Evolutionary conservation across 2,113 vertebrate genomes (phyloP).

Genomic region (Ceyx melanurus): DNA sequence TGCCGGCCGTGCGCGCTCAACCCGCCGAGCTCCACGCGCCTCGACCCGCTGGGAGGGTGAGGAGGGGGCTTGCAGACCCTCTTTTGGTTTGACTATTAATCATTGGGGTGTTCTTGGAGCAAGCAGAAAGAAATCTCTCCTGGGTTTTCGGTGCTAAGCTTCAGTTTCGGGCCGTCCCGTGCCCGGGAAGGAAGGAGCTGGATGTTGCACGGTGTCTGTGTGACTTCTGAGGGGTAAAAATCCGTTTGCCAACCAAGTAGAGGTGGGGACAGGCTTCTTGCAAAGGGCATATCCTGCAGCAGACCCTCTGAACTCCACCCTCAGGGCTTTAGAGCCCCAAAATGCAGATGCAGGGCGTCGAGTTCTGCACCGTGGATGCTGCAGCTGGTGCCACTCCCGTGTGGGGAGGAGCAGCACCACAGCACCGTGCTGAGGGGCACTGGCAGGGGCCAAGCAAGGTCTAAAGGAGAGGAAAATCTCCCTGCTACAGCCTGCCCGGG

Average conservation of each 20-base stretch:
- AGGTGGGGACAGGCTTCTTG: neutral
- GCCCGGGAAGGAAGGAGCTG: neutral
- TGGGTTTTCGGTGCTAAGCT: neutral
- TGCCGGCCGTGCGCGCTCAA: conserved; percentile 15
- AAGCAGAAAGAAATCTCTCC: neutral
- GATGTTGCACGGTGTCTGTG: neutral
- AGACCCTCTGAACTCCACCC: neutral
- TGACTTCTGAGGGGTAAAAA: neutral
- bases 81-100: no score
- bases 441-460: neutral
- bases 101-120: neutral
- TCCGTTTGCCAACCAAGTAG: neutral
- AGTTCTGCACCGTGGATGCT: neutral
- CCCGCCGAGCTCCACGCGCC: neutral
- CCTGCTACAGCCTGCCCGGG: neutral
- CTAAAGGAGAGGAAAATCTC: neutral
- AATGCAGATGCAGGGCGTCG: neutral
- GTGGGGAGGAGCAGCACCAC: neutral
- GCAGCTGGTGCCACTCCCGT: neutral
- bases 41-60: neutral
- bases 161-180: neutral
- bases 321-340: neutral
- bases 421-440: neutral
- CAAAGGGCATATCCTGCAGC: neutral
- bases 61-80: neutral